Conservation (phyloP, 2,113 vertebrate genomes). For the Leptocoma aspasia region DNA sequence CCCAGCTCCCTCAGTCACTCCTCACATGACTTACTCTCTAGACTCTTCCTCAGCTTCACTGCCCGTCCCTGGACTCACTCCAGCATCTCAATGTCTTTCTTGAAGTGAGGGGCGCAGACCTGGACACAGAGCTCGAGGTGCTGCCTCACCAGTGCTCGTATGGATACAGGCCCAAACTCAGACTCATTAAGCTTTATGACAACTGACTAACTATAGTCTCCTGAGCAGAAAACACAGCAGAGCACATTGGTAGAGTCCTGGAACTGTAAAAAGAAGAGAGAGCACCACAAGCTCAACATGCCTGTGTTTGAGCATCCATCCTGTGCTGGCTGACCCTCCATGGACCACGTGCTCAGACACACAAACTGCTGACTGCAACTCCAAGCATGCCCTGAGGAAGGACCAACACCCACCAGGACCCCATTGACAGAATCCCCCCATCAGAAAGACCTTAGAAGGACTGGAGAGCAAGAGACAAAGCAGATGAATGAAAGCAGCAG, state of each 20-base stretch:
- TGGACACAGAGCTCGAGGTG: not conserved
- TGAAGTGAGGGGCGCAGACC: not conserved
- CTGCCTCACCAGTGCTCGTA: not conserved
- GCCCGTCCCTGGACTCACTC: not conserved
- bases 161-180: not conserved
- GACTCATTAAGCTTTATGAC: not conserved
- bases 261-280: not conserved
- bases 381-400: not conserved
- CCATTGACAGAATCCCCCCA: not conserved
- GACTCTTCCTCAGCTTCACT: not conserved
- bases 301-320: not conserved
- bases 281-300: not conserved
- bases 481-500: not conserved
- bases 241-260: not conserved
- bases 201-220: not conserved
- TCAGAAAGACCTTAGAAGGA: not conserved
- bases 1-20: not conserved
- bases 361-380: not conserved
- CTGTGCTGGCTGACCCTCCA: not conserved
- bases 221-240: not conserved
- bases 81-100: not conserved
- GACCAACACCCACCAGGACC: not conserved
- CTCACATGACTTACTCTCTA: not conserved
- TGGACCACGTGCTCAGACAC: not conserved
- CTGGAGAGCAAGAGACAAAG: not conserved